Percentiles rank a stretch among this genome's conserved stretches.
These are phyloP conservation scores for Diuraphis noxia DNA, from an alignment of 1,140 invertebrate species.

Conservation along the genomic window DNA sequence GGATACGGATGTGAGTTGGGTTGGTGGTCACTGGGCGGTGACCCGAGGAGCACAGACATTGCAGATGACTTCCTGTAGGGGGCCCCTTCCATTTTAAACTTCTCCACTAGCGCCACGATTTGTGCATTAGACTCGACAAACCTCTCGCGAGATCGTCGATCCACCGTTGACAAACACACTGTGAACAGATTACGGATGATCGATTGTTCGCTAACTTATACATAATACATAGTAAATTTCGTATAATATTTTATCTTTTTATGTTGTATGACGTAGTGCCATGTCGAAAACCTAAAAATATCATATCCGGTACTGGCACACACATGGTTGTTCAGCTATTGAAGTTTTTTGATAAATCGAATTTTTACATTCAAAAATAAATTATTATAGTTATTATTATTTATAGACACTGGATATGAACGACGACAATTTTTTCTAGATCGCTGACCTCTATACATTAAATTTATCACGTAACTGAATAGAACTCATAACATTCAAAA, in stretches of 20 bases:
- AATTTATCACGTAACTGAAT: neutral
- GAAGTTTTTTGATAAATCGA: neutral
- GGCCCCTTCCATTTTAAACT: slow-evolving; percentile 81
- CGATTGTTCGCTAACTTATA: too few relatives aligned
- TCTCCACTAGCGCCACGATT: slow-evolving; percentile 86
- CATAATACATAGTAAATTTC: neutral
- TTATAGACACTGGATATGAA: neutral
- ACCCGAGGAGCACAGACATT: slow-evolving; percentile 59
- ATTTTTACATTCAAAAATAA: neutral
- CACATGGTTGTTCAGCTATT: neutral
- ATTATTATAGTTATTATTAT: neutral
- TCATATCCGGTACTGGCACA: neutral
- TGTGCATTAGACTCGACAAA: slow-evolving; percentile 92
- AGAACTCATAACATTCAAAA: neutral
- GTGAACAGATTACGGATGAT: slow-evolving; percentile 56
- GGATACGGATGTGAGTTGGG: slow-evolving; percentile 40
- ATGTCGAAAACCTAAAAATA: neutral
- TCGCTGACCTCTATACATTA: neutral
- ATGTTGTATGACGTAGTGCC: neutral
- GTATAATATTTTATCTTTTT: neutral
- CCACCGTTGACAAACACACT: slow-evolving; percentile 91
- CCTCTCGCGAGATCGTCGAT: slow-evolving; percentile 81
- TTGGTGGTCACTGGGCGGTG: slow-evolving; percentile 56
- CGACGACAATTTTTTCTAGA: neutral
- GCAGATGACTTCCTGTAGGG: slow-evolving; percentile 66